Evolutionary conservation across 2,797 vertebrate species (phyloP).

Genomic region (Hybognathus amarus): DNA sequence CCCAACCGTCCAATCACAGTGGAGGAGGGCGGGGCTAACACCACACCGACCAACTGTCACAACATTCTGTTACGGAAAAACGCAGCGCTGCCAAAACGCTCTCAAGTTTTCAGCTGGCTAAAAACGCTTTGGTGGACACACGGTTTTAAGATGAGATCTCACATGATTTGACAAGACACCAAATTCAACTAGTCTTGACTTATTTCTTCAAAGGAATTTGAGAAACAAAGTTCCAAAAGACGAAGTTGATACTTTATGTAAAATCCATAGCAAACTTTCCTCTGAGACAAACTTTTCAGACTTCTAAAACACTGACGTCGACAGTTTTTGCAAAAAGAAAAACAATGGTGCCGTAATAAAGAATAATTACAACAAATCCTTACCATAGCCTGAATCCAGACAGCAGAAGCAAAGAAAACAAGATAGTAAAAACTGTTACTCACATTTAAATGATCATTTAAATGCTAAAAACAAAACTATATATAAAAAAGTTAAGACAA

Average conservation of each 20-base stretch:
- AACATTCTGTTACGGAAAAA: too few species aligned
- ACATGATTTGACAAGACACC: not conserved
- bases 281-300: not conserved
- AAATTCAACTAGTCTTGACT: not conserved
- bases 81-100: too few species aligned
- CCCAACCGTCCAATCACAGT: too few species aligned
- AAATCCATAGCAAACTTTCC: too few species aligned
- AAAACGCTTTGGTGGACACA: too few species aligned
- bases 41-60: too few species aligned
- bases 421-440: conserved; percentile 21
- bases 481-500: not conserved
- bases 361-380: conserved; percentile 11
- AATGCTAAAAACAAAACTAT: not conserved
- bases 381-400: conserved; percentile 58
- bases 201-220: not conserved
- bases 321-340: not conserved
- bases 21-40: too few species aligned
- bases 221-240: not conserved
- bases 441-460: not conserved
- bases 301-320: not conserved
- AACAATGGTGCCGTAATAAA: too few species aligned
- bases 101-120: too few species aligned
- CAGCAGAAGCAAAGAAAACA: conserved; percentile 3
- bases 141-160: not conserved
- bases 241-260: not conserved